Conservation (phyloP, 2,113 vertebrate genomes). For the Ictalurus punctatus region DNA sequence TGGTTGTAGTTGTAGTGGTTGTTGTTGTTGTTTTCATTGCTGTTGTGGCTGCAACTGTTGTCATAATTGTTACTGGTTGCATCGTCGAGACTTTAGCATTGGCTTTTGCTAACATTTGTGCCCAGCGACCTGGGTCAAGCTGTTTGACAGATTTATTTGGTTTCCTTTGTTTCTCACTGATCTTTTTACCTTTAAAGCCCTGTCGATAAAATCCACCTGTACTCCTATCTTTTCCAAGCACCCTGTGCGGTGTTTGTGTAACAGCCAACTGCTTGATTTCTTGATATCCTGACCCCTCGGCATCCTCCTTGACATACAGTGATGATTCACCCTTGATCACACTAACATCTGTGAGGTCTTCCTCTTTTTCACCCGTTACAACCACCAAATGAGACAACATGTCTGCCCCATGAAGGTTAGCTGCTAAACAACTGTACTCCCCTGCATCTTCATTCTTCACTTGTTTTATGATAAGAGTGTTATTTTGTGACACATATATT, state of each 20-base stretch:
- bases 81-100: conserved; percentile 61
- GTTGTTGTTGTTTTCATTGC: conserved; percentile 48
- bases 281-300: conserved; percentile 74
- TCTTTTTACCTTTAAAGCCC: conserved; percentile 55
- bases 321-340: conserved; percentile 31
- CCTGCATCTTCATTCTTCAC: conserved; percentile 69
- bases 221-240: conserved; percentile 52
- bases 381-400: conserved; percentile 73
- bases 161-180: conserved; percentile 69
- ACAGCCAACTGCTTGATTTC: conserved; percentile 62
- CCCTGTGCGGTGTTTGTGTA: conserved; percentile 62
- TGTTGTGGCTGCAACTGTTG: neutral
- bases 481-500: conserved; percentile 69
- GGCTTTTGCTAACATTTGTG: conserved; percentile 69
- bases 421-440: conserved; percentile 75
- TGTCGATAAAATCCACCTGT: conserved; percentile 42
- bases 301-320: conserved; percentile 50
- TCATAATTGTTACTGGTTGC: conserved; percentile 22
- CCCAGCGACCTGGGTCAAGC: conserved; percentile 72
- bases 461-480: conserved; percentile 70
- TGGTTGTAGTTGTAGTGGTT: conserved; percentile 42
- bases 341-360: conserved; percentile 48
- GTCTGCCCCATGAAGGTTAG: conserved; percentile 75
- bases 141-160: conserved; percentile 71
- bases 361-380: conserved; percentile 57